Evolutionary conservation across 2,888 invertebrate genomes (phyloP), one percentile per base, ranked within the genome.

Genomic region (Eupithecia tripunctaria): DNA sequence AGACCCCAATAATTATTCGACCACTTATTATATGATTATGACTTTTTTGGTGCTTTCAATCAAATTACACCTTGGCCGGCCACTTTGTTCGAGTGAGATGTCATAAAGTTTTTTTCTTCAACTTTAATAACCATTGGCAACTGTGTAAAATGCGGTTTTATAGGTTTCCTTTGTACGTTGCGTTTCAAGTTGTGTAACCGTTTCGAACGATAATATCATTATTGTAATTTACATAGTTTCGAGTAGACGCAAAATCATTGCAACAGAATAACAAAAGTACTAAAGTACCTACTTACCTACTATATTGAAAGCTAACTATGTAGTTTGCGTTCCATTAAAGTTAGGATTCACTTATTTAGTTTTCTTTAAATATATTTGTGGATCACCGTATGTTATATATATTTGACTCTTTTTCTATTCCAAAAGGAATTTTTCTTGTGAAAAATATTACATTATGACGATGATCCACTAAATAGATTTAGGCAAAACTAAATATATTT

Each of bases 11-110:
- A 94, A 94, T 94, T 94, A 94, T 94, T 91, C 92, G 88, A 89
- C 92, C 92, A 92, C 93, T 93, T 92, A 93, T 94, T 92, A 93
- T 91, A 92, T 92, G 91, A 94, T 94, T 92, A 94, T 93, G 89
- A 92, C 89, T 93, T 94, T 94, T 94, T 94, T 94, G 92, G 93
- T 92, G 92, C 94, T 94, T 93, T 94, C 94, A 94, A 94, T 94
- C 94, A 93, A 94, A 94, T 94, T 94, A 94, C 94, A 94, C 94
- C 93, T 94, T 94, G 89, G 89, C 84, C 83, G 87, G 87, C 88
- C 89, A 91, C 90, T 92, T 91, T 86, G 89, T 88, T 87, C 78
- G 89, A 94, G 91, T 94, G 89, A 94, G 94, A 94, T 94, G 94
- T 94, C 94, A 92, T 93, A 93, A 92, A 91, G 79, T 85, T 90